phyloP scores from a whole-genome alignment of 2,113 vertebrate genomes.

The Phoenicopterus ruber region DNA sequence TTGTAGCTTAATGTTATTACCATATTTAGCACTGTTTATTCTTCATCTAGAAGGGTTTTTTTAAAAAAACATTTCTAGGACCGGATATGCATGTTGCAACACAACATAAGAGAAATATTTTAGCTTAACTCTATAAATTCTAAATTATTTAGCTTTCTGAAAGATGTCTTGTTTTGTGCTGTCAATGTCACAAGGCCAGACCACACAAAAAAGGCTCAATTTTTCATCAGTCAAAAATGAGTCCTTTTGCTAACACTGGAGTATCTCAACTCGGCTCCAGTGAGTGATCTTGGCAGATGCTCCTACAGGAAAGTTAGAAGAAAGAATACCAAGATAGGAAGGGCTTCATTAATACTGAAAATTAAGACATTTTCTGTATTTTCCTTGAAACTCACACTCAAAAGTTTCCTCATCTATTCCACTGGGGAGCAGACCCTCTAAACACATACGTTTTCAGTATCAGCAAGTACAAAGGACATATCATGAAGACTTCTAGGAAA shows the following conservation, averaged over 20 bases:
- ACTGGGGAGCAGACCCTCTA: not conserved
- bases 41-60: slow-evolving; percentile 56
- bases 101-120: slow-evolving; percentile 56
- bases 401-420: not conserved
- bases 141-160: not conserved
- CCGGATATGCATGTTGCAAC: slow-evolving; percentile 56
- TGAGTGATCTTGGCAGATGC: not conserved
- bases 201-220: not conserved
- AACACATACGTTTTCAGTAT: not conserved
- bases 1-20: slow-evolving; percentile 61
- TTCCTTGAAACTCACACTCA: not conserved
- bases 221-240: not conserved
- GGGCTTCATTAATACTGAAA: not conserved
- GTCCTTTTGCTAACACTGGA: not conserved
- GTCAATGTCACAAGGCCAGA: not conserved
- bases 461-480: not conserved
- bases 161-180: not conserved
- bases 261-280: not conserved
- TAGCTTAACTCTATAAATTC: slow-evolving; percentile 61
- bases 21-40: slow-evolving; percentile 75
- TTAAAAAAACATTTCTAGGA: slow-evolving; percentile 26
- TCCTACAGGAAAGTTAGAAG: not conserved
- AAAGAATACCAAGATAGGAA: not conserved
- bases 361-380: not conserved
- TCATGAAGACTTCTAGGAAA: not conserved